A percentile compares a stretch with the other conserved stretches of the same genome.
Evolutionary conservation across 2,113 vertebrate genomes (phyloP).

Genomic region (Salvator merianae): DNA sequence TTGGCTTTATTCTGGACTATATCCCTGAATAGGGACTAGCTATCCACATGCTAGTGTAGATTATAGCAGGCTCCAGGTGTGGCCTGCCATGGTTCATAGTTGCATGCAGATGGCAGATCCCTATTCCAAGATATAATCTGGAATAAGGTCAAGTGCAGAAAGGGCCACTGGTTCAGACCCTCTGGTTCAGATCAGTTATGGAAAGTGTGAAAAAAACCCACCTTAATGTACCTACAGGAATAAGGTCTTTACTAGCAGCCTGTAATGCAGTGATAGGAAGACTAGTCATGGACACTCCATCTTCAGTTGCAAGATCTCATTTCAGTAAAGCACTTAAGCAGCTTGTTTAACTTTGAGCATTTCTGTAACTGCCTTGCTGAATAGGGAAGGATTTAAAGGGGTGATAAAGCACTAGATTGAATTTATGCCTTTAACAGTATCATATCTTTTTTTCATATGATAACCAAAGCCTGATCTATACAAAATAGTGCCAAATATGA

Average conservation of each 20-base stretch:
- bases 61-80: too few relatives aligned
- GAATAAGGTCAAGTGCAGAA: too few relatives aligned
- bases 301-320: background rate
- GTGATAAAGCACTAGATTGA: background rate
- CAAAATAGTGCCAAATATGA: background rate
- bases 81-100: too few relatives aligned
- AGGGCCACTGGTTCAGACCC: too few relatives aligned
- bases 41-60: too few relatives aligned
- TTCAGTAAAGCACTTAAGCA: background rate
- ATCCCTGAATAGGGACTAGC: too few relatives aligned
- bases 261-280: background rate
- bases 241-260: background rate
- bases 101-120: too few relatives aligned
- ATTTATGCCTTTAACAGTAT: background rate
- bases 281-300: background rate
- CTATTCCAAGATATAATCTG: too few relatives aligned
- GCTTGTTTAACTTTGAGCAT: background rate
- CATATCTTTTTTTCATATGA: background rate
- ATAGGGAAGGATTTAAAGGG: background rate
- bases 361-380: background rate
- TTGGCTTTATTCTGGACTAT: too few relatives aligned
- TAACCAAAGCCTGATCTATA: background rate
- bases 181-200: too few relatives aligned
- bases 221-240: too few relatives aligned
- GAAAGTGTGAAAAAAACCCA: too few relatives aligned